These are phyloP conservation scores for Dichetophora obliterata DNA, from an alignment of 2,888 invertebrate species.

Conservation along the genomic window DNA sequence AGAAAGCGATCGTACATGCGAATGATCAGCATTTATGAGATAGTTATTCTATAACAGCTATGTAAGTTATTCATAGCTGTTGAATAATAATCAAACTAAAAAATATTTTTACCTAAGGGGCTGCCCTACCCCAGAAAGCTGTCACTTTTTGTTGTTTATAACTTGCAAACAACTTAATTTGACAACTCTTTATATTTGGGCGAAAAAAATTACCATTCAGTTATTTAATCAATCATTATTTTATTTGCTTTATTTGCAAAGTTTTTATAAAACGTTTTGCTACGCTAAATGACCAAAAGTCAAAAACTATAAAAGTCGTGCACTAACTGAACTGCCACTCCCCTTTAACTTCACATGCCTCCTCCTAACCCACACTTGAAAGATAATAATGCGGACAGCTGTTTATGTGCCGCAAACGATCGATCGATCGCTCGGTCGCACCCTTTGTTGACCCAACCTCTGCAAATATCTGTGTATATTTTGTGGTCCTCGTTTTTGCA, in stretches of 20 bases:
- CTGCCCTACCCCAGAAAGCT: no score
- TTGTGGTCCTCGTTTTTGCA: neutral
- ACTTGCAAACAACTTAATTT: constrained; percentile 14
- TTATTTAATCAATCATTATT: constrained; percentile 41
- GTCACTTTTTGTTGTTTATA: no score
- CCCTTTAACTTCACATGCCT: neutral
- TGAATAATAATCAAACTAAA: no score
- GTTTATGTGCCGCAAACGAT: constrained; percentile 32
- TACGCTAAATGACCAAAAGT: constrained; percentile 53
- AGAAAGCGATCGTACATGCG: no score
- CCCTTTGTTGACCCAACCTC: constrained; percentile 23
- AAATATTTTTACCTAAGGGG: no score
- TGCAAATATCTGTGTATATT: neutral
- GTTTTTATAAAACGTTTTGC: constrained; percentile 60
- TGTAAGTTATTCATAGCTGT: no score
- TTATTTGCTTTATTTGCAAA: constrained; percentile 53
- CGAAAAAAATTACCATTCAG: neutral
- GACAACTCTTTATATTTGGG: neutral
- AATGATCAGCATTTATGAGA: no score
- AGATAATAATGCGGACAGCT: constrained; percentile 6
- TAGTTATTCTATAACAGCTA: no score
- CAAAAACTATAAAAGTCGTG: constrained; percentile 60
- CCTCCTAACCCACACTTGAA: neutral
- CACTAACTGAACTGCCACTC: constrained; percentile 20
- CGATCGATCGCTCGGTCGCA: constrained; percentile 49